A percentile compares a stretch with the other conserved stretches of the same genome.
phyloP scores from a whole-genome alignment of 2,797 vertebrate species.

The Eospalax fontanierii region DNA sequence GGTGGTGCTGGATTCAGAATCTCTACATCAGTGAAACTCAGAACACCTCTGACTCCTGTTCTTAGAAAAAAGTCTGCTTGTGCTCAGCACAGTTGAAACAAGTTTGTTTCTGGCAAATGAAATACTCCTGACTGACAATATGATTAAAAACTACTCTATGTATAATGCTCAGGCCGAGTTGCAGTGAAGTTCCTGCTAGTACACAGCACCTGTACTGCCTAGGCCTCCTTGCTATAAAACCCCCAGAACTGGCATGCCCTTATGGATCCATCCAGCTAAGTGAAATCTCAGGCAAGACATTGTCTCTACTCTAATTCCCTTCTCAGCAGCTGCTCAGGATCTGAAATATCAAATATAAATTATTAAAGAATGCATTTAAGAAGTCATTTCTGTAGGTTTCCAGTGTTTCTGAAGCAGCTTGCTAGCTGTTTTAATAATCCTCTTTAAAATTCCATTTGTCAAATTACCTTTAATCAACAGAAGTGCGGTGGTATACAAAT shows the following conservation, averaged over 20 bases:
- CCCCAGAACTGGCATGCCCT: neutral
- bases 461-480: conserved; percentile 75
- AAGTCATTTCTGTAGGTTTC: conserved; percentile 53
- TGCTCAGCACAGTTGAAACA: neutral
- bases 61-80: neutral
- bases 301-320: conserved; percentile 26
- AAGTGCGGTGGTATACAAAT: conserved; percentile 33
- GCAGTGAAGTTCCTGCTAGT: too few relatives aligned
- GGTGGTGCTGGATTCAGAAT: neutral
- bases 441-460: conserved; percentile 66
- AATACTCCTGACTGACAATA: neutral
- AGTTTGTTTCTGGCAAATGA: neutral
- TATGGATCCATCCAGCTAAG: neutral
- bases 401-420: conserved; percentile 37
- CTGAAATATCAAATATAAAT: conserved; percentile 73
- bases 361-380: conserved; percentile 68
- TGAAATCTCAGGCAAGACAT: neutral
- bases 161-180: conserved; percentile 7
- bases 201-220: neutral
- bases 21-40: neutral
- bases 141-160: neutral
- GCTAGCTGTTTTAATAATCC: conserved; percentile 63
- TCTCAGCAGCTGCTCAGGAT: conserved; percentile 50
- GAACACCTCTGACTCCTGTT: neutral
- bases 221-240: neutral